phyloP scores from a whole-genome alignment of 1,140 invertebrate genomes.

The Ceratina japonica region DNA sequence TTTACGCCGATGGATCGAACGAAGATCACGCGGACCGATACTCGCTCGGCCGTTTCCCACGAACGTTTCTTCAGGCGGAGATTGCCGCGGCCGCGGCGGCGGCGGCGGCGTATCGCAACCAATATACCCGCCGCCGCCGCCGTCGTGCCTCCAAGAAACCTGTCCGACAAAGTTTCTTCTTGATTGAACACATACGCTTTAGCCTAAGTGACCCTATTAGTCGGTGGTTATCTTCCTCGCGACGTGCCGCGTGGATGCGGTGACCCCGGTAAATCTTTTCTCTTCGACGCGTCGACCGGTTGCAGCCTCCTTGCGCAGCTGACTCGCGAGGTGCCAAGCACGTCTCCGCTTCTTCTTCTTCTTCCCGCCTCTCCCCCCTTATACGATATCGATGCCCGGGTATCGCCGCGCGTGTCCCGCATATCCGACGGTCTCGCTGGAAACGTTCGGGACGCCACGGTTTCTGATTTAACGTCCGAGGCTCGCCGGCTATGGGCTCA shows the following conservation, averaged over 20 bases:
- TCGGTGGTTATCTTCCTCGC: slow-evolving; percentile 57
- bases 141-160: slow-evolving; percentile 18
- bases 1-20: slow-evolving; percentile 10
- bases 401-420: slow-evolving; percentile 3
- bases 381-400: not conserved
- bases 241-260: slow-evolving; percentile 48
- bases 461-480: slow-evolving; percentile 14
- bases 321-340: slow-evolving; percentile 27
- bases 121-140: slow-evolving; percentile 44
- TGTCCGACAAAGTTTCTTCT: slow-evolving; percentile 48
- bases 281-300: slow-evolving; percentile 56
- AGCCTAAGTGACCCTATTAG: slow-evolving; percentile 61
- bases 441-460: not conserved
- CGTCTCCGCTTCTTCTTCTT: slow-evolving; percentile 8
- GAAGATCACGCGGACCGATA: slow-evolving; percentile 37
- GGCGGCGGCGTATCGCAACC: slow-evolving; percentile 21
- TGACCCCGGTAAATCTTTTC: slow-evolving; percentile 63
- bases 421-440: slow-evolving; percentile 9
- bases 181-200: slow-evolving; percentile 47
- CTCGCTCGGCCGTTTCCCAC: slow-evolving; percentile 39
- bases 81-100: not conserved
- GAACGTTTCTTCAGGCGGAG: slow-evolving; percentile 32
- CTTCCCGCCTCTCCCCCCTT: too few relatives aligned
- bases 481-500: not conserved
- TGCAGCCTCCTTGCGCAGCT: slow-evolving; percentile 38